Conservation (phyloP, 2,888 invertebrate species). For the Dasypogon diadema region DNA sequence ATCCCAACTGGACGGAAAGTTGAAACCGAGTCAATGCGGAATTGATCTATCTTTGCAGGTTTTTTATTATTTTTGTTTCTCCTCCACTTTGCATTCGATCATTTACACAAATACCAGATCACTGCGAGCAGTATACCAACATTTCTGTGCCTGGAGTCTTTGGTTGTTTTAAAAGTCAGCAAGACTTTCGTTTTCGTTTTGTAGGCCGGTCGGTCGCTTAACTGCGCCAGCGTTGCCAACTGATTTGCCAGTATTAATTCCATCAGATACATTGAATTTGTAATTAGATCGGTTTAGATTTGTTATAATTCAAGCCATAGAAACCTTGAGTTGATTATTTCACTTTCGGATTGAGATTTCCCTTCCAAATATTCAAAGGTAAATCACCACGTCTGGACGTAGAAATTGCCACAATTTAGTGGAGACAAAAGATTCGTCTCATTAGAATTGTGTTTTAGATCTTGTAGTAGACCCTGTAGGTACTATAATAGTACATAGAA, state of each 20-base stretch:
- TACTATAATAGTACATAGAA: no score
- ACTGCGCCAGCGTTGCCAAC: neutral
- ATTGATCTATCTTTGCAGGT: neutral
- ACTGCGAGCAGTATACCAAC: no score
- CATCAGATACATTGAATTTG: slow-evolving; percentile 1
- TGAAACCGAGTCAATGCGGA: neutral
- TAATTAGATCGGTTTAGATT: slow-evolving; percentile 5
- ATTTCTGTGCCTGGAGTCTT: no score
- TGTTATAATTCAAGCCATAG: neutral
- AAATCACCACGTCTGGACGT: no score
- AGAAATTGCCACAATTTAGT: neutral
- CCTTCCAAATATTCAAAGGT: neutral
- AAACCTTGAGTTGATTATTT: neutral
- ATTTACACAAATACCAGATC: no score
- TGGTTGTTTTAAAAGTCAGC: neutral
- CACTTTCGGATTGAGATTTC: slow-evolving; percentile 33
- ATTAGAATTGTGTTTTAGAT: no score
- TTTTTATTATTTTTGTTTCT: neutral
- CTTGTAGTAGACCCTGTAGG: no score
- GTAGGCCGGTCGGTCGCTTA: neutral
- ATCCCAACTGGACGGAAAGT: neutral
- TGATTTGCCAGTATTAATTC: neutral
- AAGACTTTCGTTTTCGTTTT: slow-evolving; percentile 4
- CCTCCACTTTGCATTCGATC: neutral
- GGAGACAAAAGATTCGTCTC: neutral